Evolutionary conservation across 2,797 vertebrate species (phyloP).

Genomic region (Hydrophis major): DNA sequence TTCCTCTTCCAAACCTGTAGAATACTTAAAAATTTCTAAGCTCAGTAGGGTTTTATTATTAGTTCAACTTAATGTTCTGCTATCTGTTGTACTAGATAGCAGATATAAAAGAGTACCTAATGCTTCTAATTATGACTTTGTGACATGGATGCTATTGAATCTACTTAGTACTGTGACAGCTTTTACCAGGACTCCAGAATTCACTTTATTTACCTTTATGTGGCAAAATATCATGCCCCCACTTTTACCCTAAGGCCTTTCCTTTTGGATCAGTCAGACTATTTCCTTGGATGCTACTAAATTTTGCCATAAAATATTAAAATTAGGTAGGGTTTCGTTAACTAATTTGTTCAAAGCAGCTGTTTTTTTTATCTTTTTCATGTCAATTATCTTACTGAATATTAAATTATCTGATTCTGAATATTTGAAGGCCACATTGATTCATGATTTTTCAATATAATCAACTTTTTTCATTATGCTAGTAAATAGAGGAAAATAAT

Average conservation of each 20-base stretch:
- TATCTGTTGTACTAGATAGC: not conserved
- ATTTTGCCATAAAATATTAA: not conserved
- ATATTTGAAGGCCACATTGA: not conserved
- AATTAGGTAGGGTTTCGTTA: slow-evolving; percentile 1
- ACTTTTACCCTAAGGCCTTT: not conserved
- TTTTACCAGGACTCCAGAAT: not conserved
- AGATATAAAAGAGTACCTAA: not conserved
- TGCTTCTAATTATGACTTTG: not conserved
- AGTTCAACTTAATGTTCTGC: not conserved
- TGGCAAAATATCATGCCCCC: not conserved
- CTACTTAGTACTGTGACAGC: not conserved
- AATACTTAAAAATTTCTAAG: not conserved
- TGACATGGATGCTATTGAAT: not conserved
- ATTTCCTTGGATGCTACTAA: not conserved
- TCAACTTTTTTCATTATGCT: not conserved
- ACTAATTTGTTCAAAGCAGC: slow-evolving; percentile 17
- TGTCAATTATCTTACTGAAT: slow-evolving; percentile 24
- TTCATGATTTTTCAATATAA: not conserved
- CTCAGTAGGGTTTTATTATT: not conserved
- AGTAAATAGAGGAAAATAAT: not conserved
- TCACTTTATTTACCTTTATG: not conserved
- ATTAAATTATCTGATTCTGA: slow-evolving; percentile 23
- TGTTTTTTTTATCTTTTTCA: slow-evolving; percentile 19
- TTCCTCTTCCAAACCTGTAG: not conserved
- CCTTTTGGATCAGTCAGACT: not conserved